Conservation (phyloP, 2,888 invertebrate genomes). For the Acanthosoma haemorrhoidale region DNA sequence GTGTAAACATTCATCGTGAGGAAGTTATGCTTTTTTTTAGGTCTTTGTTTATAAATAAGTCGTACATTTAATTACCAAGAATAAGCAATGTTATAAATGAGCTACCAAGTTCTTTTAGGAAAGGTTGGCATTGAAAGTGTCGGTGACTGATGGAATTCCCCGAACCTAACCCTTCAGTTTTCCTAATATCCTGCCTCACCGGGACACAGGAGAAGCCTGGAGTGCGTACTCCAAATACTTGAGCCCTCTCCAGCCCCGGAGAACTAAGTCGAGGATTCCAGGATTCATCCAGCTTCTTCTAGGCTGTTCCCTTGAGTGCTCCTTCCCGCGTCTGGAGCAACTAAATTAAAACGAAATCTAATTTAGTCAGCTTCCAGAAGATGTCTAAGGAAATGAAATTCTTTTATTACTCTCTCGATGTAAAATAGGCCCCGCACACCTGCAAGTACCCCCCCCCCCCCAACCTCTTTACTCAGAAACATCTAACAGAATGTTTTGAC, state of each 20-base stretch:
- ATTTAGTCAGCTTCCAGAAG: not conserved
- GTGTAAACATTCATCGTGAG: no score
- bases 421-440: not conserved
- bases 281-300: no score
- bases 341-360: slow-evolving; percentile 8
- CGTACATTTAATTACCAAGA: no score
- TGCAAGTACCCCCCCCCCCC: not conserved
- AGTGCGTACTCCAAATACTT: not conserved
- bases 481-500: no score
- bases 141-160: not conserved
- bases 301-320: not conserved
- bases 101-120: no score
- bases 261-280: slow-evolving; percentile 4
- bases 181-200: slow-evolving; percentile 26
- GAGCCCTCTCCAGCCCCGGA: not conserved
- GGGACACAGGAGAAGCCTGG: not conserved
- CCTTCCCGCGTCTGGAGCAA: not conserved
- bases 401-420: not conserved
- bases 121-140: slow-evolving; percentile 5
- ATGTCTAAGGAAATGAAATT: not conserved
- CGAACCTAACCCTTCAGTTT: slow-evolving; percentile 2
- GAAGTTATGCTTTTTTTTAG: no score
- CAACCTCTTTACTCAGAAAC: not conserved
- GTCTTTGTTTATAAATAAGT: no score
- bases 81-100: no score